Evolutionary conservation across 2,113 vertebrate genomes (phyloP), one percentile per base, ranked within the genome.

Genomic region (Centropus unirufus): DNA sequence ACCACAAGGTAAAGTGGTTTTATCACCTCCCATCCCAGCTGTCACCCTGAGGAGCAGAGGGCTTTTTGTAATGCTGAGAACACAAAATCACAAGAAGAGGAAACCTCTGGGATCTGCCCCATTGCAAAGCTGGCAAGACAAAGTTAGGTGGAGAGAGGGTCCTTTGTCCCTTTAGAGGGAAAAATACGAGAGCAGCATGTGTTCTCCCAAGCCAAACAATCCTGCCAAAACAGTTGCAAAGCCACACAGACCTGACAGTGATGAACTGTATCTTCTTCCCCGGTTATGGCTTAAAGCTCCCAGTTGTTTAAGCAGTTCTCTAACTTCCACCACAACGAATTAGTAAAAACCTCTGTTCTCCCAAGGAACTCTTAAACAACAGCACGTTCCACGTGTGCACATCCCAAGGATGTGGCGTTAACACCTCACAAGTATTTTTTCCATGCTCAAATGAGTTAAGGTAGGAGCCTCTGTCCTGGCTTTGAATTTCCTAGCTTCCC

Each of bases 401-500:
- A 5, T 61, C 58, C 82, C 42, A 30, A 34, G 54, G 92, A 55
- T 13, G 36, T 4, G 14, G 16, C 39, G 73, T 64, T 80, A 77
- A 61, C n/a, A 24, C 30, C 51, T 57, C 21, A 66, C 29, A 67
- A 57, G 16, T 62, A 27, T 42, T 67, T 92, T 83, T 67, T 51
- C 76, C 70, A 27, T 17, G 61, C 61, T 73, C 91, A 85, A 77
- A 84, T 0, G 84, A 94, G 85, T 78, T 92, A 95, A 95, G 54
- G 70, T 61, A 24, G 51, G 70, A 80, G 51, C 34, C 57, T 90
- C 76, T 82, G 87, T 80, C 58, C 79, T 36, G 81, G 81, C 72
- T 91, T 95, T 3, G 0, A 46, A 57, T 91, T 86, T 95, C 89
- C 86, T 96, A 85, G 83, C 83, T 94, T 83, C 87, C 80, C 83